Evolutionary conservation across 2,113 vertebrate genomes (phyloP).

Genomic region (Glaucomys volans): DNA sequence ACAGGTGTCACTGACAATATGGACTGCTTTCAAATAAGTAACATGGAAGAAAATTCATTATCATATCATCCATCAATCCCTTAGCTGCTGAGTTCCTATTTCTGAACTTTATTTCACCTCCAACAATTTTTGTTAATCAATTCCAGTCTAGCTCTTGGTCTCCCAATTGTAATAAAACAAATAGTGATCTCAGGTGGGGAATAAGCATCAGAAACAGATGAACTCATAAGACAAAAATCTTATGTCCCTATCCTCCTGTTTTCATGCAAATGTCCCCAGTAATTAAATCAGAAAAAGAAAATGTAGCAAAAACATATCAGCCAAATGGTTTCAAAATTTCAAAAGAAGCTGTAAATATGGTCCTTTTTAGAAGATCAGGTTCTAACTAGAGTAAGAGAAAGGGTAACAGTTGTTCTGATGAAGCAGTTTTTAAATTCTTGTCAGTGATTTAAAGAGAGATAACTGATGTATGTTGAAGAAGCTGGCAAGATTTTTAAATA

Average conservation of each 20-base stretch:
- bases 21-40: slow-evolving; percentile 1
- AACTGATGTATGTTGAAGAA: slow-evolving; percentile 88
- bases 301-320: slow-evolving; percentile 81
- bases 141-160: slow-evolving; percentile 39
- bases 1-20: background rate
- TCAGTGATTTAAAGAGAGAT: slow-evolving; percentile 88
- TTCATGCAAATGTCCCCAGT: slow-evolving; percentile 80
- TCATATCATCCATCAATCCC: background rate
- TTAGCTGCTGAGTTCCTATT: background rate
- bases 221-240: slow-evolving; percentile 76
- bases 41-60: slow-evolving; percentile 41
- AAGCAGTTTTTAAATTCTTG: slow-evolving; percentile 89
- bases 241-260: slow-evolving; percentile 73
- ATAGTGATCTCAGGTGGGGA: slow-evolving; percentile 72
- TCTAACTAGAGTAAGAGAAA: slow-evolving; percentile 86
- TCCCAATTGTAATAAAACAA: slow-evolving; percentile 63
- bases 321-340: slow-evolving; percentile 79
- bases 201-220: slow-evolving; percentile 73
- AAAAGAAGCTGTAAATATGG: slow-evolving; percentile 82
- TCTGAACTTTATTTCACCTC: slow-evolving; percentile 63
- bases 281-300: slow-evolving; percentile 83
- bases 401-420: slow-evolving; percentile 90
- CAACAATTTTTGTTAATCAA: slow-evolving; percentile 40
- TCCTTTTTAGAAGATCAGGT: slow-evolving; percentile 85
- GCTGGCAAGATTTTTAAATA: slow-evolving; percentile 88